phyloP scores from a whole-genome alignment of 2,888 invertebrate genomes.

The Kryphioiulus occultus region DNA sequence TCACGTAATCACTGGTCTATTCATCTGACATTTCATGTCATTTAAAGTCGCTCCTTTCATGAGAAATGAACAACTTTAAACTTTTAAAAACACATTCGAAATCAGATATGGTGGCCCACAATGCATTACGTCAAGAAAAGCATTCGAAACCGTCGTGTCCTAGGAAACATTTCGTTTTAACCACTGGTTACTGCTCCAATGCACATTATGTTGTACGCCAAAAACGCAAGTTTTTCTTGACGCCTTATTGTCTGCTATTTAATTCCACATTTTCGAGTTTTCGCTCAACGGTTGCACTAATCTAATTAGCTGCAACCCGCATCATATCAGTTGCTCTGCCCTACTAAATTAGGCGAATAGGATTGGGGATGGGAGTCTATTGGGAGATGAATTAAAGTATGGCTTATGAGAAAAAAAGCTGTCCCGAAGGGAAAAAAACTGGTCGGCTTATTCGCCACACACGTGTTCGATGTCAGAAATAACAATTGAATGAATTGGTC shows the following conservation, averaged over 20 bases:
- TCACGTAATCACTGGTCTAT: too few relatives aligned
- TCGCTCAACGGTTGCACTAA: background rate
- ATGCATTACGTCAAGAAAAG: too few relatives aligned
- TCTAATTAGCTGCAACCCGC: background rate
- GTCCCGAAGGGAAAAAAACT: background rate
- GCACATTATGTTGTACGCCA: too few relatives aligned
- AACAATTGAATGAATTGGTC: background rate
- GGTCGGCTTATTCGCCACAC: background rate
- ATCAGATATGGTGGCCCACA: too few relatives aligned
- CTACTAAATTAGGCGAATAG: background rate
- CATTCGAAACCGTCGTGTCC: too few relatives aligned
- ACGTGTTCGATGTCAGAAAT: background rate
- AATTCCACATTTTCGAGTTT: background rate
- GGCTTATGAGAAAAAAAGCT: background rate
- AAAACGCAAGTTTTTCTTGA: too few relatives aligned
- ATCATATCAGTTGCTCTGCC: background rate
- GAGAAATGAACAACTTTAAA: too few relatives aligned
- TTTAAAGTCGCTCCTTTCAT: too few relatives aligned
- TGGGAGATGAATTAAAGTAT: background rate
- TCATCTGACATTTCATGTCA: too few relatives aligned
- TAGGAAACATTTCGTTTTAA: too few relatives aligned
- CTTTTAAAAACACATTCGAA: too few relatives aligned
- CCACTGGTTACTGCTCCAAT: too few relatives aligned
- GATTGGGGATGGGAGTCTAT: background rate
- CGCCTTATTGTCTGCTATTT: background rate